Conservation (phyloP, 2,797 vertebrate genomes). For the Paramormyrops hopkinsi region DNA sequence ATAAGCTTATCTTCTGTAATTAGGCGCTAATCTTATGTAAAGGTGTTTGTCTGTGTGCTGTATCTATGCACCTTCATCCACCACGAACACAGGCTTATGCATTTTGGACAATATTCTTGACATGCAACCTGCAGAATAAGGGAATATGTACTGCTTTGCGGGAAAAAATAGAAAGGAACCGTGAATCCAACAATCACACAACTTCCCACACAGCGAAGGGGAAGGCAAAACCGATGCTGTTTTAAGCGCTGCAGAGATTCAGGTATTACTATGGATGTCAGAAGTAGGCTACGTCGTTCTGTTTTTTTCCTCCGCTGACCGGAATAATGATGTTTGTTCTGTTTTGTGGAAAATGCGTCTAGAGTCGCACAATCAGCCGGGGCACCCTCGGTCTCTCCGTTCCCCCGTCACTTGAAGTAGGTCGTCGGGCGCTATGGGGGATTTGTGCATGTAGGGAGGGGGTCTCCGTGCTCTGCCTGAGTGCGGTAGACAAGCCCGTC, state of each 20-base stretch:
- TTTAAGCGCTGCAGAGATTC: background rate
- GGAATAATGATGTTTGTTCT: background rate
- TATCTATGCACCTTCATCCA: background rate
- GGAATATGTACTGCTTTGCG: conserved; percentile 31
- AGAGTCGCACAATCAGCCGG: conserved; percentile 1
- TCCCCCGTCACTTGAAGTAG: conserved; percentile 62
- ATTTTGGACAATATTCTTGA: conserved; percentile 18
- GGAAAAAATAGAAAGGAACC: conserved; percentile 38
- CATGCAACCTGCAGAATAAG: conserved; percentile 24
- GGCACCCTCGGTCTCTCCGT: conserved; percentile 46
- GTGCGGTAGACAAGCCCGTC: conserved; percentile 54
- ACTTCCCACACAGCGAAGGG: conserved; percentile 7
- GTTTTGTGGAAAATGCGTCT: background rate
- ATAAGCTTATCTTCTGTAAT: background rate
- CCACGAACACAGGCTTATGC: background rate
- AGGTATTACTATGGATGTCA: background rate
- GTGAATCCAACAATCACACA: conserved; percentile 22
- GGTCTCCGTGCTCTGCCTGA: conserved; percentile 45
- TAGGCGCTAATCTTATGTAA: background rate
- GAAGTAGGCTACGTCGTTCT: background rate
- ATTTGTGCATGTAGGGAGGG: conserved; percentile 33
- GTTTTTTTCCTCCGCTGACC: background rate
- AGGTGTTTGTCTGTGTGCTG: background rate
- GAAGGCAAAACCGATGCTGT: background rate
- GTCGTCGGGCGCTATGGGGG: conserved; percentile 59